Evolutionary conservation across 2,113 vertebrate species (phyloP).

Genomic region (Rutilus rutilus): DNA sequence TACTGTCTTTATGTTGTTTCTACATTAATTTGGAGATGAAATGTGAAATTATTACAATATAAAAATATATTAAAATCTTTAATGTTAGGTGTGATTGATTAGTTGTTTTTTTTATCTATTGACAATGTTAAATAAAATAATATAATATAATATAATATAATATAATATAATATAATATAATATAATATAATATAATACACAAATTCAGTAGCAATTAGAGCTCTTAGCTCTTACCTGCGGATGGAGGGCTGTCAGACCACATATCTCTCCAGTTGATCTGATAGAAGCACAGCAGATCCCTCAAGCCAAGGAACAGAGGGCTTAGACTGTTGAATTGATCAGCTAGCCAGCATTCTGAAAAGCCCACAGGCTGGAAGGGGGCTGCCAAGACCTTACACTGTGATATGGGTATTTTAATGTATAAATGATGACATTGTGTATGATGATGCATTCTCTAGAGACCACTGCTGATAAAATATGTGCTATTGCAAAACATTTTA

Average conservation of each 20-base stretch:
- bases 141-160: not conserved
- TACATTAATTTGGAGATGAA: too few relatives aligned
- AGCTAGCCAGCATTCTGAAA: slow-evolving; percentile 66
- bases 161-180: not conserved
- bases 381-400: slow-evolving; percentile 62
- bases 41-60: too few relatives aligned
- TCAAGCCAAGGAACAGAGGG: slow-evolving; percentile 62
- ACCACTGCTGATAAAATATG: not conserved
- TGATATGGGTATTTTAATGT: not conserved
- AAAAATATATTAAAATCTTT: too few relatives aligned
- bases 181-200: not conserved
- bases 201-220: not conserved
- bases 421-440: not conserved
- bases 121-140: too few relatives aligned
- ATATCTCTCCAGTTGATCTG: slow-evolving; percentile 62
- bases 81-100: too few relatives aligned
- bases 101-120: too few relatives aligned
- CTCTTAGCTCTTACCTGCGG: slow-evolving; percentile 48
- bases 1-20: too few relatives aligned
- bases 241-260: slow-evolving; percentile 34
- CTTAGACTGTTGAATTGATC: slow-evolving; percentile 68
- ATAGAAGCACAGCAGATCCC: slow-evolving; percentile 62
- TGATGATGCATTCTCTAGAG: not conserved
- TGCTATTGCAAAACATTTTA: not conserved
- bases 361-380: slow-evolving; percentile 62